Conservation (phyloP, 1,140 invertebrate species). For the Diprion similis region DNA sequence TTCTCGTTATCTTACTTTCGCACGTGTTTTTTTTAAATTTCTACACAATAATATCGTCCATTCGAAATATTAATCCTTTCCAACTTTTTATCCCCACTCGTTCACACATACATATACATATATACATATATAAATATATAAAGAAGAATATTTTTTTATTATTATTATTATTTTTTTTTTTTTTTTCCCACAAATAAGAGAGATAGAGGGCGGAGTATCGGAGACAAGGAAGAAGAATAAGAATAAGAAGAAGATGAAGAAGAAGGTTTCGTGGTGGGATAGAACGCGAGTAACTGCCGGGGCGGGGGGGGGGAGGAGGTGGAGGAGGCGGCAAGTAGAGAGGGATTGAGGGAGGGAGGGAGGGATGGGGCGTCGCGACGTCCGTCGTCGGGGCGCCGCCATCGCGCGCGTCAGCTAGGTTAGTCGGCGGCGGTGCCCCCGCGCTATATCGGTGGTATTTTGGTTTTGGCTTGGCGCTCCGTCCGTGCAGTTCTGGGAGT, state of each 20-base stretch:
- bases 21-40: no score
- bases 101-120: no score
- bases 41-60: no score
- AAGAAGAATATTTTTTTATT: no score
- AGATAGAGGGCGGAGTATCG: neutral
- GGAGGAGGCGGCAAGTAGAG: neutral
- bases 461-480: constrained; percentile 61
- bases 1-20: no score
- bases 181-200: no score
- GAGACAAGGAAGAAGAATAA: no score
- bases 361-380: constrained; percentile 23
- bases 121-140: no score
- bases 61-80: no score
- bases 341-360: neutral
- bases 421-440: constrained; percentile 15
- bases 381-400: constrained; percentile 12
- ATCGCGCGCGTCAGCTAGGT: constrained; percentile 20
- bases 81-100: no score
- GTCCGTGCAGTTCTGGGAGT: constrained; percentile 61
- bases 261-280: neutral
- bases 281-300: neutral
- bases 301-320: neutral
- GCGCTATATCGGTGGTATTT: constrained; percentile 55
- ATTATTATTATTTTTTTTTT: no score
- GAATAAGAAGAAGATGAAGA: no score